Evolutionary conservation across 2,888 invertebrate species (phyloP).

Genomic region (Drosophila fulvimacula): DNA sequence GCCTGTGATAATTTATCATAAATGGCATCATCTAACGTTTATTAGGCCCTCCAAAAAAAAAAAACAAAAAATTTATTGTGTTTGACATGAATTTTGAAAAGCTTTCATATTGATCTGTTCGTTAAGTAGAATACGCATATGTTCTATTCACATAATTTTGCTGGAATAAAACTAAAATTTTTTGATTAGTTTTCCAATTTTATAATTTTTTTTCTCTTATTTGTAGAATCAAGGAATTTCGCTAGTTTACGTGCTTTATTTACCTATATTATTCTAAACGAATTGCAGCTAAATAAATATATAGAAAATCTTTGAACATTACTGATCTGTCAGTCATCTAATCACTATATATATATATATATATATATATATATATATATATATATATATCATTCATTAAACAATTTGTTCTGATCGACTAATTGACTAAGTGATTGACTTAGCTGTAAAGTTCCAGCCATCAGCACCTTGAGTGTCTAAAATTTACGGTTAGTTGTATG

Average conservation of each 20-base stretch:
- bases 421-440: neutral
- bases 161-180: neutral
- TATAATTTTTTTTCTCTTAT: neutral
- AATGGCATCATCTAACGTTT: too few species aligned
- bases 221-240: neutral
- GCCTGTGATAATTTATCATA: conserved; percentile 3
- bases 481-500: neutral
- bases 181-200: conserved; percentile 1
- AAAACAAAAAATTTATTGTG: too few species aligned
- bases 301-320: neutral
- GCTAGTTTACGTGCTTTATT: conserved; percentile 43
- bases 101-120: neutral
- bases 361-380: neutral
- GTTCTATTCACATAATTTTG: conserved; percentile 6
- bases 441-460: neutral
- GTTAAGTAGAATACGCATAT: neutral
- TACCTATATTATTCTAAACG: conserved; percentile 59
- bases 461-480: neutral
- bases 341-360: conserved; percentile 1
- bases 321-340: too few species aligned
- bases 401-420: neutral
- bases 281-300: conserved; percentile 12
- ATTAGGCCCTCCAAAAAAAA: too few species aligned
- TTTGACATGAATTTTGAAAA: neutral
- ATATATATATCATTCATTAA: too few species aligned